Percentiles rank a stretch among this genome's conserved stretches.
phyloP scores from a whole-genome alignment of 2,113 vertebrate species.

The Tragulus kanchil region DNA sequence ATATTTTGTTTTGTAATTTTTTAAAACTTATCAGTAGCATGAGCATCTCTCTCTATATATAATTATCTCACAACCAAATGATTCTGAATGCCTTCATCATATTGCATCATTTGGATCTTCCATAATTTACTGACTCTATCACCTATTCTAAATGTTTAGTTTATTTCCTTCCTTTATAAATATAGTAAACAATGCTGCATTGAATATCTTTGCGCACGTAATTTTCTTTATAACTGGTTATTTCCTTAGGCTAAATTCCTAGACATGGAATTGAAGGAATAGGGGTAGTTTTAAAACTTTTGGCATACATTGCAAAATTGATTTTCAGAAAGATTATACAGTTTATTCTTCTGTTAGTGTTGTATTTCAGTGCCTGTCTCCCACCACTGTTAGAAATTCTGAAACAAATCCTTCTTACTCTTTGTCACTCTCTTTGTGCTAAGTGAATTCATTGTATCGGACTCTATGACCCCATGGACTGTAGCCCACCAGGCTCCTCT shows the following conservation, averaged over 20 bases:
- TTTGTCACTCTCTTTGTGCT: neutral
- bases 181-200: neutral
- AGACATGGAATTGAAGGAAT: conserved; percentile 27
- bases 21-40: neutral
- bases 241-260: conserved; percentile 49
- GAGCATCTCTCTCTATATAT: neutral
- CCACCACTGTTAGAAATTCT: neutral
- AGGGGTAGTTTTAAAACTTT: conserved; percentile 31
- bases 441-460: neutral
- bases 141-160: neutral
- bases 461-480: neutral
- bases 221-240: conserved; percentile 1
- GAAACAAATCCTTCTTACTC: neutral
- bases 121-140: conserved; percentile 16
- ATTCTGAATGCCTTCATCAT: conserved; percentile 21
- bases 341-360: neutral
- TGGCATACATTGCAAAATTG: conserved; percentile 6
- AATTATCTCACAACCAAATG: neutral
- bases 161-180: conserved; percentile 15
- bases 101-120: conserved; percentile 45
- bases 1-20: conserved; percentile 52
- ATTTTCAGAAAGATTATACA: neutral
- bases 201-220: neutral
- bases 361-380: neutral
- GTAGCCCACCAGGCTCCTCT: neutral